Evolutionary conservation across 2,113 vertebrate species (phyloP).

Genomic region (Syrmaticus mikado): DNA sequence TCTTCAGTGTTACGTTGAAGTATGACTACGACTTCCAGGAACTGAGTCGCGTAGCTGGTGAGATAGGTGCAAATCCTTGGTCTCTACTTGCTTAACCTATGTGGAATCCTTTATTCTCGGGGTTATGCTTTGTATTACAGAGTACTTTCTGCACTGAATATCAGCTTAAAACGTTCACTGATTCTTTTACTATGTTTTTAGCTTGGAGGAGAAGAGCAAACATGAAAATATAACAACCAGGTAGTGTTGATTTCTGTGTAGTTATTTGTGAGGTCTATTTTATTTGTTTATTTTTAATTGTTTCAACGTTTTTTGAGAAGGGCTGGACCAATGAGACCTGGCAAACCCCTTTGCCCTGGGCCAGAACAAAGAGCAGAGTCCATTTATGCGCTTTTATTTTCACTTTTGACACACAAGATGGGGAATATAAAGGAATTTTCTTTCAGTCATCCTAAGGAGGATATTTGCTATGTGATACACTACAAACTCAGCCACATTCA

Average conservation of each 20-base stretch:
- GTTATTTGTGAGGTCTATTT: rapidly evolving
- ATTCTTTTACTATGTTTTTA: rapidly evolving
- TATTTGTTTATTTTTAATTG: background rate
- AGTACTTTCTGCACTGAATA: background rate
- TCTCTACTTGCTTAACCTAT: background rate
- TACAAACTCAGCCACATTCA: background rate
- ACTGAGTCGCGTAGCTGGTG: background rate
- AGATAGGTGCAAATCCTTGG: rapidly evolving
- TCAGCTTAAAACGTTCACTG: rapidly evolving
- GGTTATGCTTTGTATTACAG: background rate
- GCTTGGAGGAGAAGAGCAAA: background rate
- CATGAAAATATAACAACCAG: rapidly evolving
- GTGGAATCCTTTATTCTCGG: background rate
- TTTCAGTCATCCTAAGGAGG: background rate
- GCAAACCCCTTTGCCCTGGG: background rate
- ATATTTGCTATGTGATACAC: background rate
- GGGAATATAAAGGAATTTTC: background rate
- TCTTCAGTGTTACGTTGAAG: rapidly evolving
- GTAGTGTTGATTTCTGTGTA: rapidly evolving
- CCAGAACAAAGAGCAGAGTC: background rate
- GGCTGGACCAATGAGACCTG: background rate
- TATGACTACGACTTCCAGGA: rapidly evolving
- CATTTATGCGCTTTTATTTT: constrained; percentile 23
- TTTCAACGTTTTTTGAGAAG: background rate
- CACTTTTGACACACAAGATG: background rate